A percentile compares a stretch with the other conserved stretches of the same genome.
phyloP scores from a whole-genome alignment of 2,113 vertebrate species.

The Pseudonaja textilis region DNA sequence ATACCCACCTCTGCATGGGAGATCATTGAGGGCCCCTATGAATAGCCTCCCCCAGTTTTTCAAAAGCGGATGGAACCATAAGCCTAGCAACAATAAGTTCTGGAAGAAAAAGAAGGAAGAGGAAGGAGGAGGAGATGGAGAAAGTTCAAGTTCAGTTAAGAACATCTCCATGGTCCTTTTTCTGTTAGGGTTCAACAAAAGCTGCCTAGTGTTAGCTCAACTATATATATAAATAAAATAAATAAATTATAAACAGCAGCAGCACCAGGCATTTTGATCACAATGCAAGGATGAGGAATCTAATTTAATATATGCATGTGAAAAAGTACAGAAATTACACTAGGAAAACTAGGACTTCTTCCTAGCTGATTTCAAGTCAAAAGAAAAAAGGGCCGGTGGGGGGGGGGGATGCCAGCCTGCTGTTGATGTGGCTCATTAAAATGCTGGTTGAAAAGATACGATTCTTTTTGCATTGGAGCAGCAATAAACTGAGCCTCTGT shows the following conservation, averaged over 20 bases:
- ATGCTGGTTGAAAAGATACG: conserved; percentile 34
- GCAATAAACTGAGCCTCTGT: conserved; percentile 18
- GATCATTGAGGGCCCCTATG: neutral
- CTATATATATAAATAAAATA: neutral
- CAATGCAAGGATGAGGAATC: conserved; percentile 13
- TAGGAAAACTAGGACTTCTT: neutral
- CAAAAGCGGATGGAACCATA: neutral
- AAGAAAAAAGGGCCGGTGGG: neutral
- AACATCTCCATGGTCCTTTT: neutral
- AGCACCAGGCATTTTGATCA: conserved; percentile 18
- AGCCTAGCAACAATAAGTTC: neutral
- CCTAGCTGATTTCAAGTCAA: conserved; percentile 21
- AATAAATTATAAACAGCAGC: neutral
- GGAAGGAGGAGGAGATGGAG: neutral
- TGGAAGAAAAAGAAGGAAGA: neutral
- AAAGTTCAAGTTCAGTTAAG: neutral
- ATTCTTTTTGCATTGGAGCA: conserved; percentile 26
- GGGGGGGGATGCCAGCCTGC: neutral
- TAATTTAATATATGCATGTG: neutral
- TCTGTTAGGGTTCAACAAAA: conserved; percentile 6
- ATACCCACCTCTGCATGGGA: neutral
- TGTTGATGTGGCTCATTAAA: conserved; percentile 34
- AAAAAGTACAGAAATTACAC: conserved; percentile 41
- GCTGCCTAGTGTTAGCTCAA: neutral
- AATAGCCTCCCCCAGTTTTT: neutral